A percentile compares a stretch with the other conserved stretches of the same genome.
These are phyloP conservation scores for Platichthys stellatus DNA, from an alignment of 2,113 vertebrate species.

Conservation along the genomic window DNA sequence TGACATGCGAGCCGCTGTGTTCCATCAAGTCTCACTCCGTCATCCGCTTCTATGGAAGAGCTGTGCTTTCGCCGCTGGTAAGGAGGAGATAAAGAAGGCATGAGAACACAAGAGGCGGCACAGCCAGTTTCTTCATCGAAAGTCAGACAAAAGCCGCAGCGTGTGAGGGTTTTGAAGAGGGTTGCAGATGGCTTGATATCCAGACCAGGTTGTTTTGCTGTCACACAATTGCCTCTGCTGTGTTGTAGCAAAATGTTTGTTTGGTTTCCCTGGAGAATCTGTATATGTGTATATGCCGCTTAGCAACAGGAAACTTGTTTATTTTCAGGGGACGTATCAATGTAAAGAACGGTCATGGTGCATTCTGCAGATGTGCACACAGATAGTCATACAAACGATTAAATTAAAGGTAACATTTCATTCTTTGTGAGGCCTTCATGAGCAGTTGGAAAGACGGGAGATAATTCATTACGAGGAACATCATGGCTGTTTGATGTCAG, in stretches of 20 bases:
- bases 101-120: too few relatives aligned
- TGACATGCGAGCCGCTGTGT: conserved; percentile 55
- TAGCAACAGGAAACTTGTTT: not conserved
- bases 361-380: too few relatives aligned
- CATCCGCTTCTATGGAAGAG: conserved; percentile 87
- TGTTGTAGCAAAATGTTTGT: conserved; percentile 22
- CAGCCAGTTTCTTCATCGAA: too few relatives aligned
- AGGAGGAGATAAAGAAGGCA: conserved; percentile 43
- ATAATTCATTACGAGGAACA: conserved; percentile 28
- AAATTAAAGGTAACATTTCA: not conserved
- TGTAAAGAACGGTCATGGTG: too few relatives aligned
- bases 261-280: conserved; percentile 20
- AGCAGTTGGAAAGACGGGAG: not conserved
- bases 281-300: conserved; percentile 1
- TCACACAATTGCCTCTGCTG: not conserved
- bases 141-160: too few relatives aligned
- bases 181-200: not conserved
- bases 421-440: not conserved
- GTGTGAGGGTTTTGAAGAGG: not conserved
- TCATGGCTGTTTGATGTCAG: conserved; percentile 29
- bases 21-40: conserved; percentile 78
- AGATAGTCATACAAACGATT: not conserved
- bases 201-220: not conserved
- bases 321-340: not conserved
- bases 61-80: conserved; percentile 91